Conservation (phyloP, 2,888 invertebrate species). For the Masnerella sp. region DNA sequence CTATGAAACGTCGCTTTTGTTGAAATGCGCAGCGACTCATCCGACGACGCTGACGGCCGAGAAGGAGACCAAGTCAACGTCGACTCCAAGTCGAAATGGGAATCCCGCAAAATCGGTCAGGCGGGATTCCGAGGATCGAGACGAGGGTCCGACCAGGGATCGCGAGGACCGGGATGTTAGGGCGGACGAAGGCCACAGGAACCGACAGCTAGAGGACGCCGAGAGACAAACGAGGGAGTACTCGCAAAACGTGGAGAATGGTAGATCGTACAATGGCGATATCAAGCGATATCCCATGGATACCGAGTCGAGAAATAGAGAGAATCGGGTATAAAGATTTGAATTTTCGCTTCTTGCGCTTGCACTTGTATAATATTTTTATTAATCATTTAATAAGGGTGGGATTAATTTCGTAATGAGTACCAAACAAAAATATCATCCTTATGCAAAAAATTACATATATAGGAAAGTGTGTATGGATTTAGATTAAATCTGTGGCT, state of each 20-base stretch:
- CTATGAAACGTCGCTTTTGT: slow-evolving; percentile 51
- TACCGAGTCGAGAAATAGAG: slow-evolving; percentile 34
- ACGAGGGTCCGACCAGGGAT: slow-evolving; percentile 40
- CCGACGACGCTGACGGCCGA: slow-evolving; percentile 60
- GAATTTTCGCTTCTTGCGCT: slow-evolving; percentile 13
- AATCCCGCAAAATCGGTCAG: slow-evolving; percentile 8
- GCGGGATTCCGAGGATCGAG: slow-evolving; percentile 11
- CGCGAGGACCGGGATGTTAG: slow-evolving; percentile 8
- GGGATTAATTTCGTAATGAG: no score
- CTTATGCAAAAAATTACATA: no score
- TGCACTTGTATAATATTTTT: no score
- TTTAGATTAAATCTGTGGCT: no score
- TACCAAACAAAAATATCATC: no score
- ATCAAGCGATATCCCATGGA: slow-evolving; percentile 50
- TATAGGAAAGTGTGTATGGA: no score
- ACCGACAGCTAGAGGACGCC: slow-evolving; percentile 59
- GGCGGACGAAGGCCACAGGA: slow-evolving; percentile 34
- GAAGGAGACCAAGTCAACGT: slow-evolving; percentile 65
- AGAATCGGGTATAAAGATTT: slow-evolving; percentile 50
- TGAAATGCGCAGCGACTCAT: slow-evolving; percentile 59
- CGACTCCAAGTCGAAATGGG: slow-evolving; percentile 11
- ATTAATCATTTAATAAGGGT: no score
- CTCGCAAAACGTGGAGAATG: slow-evolving; percentile 70
- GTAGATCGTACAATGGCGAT: slow-evolving; percentile 62
- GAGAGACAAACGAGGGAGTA: slow-evolving; percentile 70